These are phyloP conservation scores for Verasper variegatus DNA, from an alignment of 2,113 vertebrate genomes.

Conservation along the genomic window DNA sequence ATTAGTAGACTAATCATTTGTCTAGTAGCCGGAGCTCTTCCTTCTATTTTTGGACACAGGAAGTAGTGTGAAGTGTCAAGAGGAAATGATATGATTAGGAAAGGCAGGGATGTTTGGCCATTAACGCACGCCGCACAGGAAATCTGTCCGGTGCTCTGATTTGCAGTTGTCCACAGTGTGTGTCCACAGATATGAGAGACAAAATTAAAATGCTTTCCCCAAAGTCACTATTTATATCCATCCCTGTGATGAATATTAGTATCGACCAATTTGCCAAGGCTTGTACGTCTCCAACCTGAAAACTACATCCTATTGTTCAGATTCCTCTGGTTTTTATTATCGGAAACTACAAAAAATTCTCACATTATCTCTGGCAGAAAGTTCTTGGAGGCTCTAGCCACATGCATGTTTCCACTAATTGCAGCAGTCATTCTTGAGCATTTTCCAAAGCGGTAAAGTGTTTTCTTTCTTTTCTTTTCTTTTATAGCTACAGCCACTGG, in stretches of 20 bases:
- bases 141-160: conserved; percentile 46
- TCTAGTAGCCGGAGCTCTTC: conserved; percentile 16
- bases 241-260: neutral
- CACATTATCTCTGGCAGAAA: conserved; percentile 1
- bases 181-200: neutral
- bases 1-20: neutral
- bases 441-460: conserved; percentile 50
- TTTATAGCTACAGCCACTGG: conserved; percentile 31
- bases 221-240: neutral
- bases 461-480: conserved; percentile 16
- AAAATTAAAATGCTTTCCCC: neutral
- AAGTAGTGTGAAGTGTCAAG: conserved; percentile 70
- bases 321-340: neutral
- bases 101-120: conserved; percentile 68
- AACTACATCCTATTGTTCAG: conserved; percentile 1
- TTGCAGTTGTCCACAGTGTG: conserved; percentile 6
- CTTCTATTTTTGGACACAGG: conserved; percentile 66
- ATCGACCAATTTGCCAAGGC: neutral
- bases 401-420: conserved; percentile 27
- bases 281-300: neutral
- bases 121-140: conserved; percentile 67
- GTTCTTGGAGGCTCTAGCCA: conserved; percentile 1
- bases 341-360: neutral
- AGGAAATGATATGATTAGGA: conserved; percentile 70
- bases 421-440: conserved; percentile 36